Evolutionary conservation across 2,888 invertebrate genomes (phyloP).

Genomic region (Drosophila cracens): DNA sequence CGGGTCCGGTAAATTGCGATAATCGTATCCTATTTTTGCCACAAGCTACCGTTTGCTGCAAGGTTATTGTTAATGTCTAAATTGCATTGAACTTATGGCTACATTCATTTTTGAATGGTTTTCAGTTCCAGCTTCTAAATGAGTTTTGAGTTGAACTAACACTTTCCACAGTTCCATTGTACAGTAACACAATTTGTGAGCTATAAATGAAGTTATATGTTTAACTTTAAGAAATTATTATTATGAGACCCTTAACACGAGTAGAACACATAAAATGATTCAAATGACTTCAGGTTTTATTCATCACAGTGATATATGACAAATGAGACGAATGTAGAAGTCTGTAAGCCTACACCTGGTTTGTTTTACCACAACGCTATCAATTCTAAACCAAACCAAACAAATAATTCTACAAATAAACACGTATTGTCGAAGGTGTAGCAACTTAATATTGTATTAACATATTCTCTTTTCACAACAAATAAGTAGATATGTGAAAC

Average conservation of each 20-base stretch:
- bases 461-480: background rate
- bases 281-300: background rate
- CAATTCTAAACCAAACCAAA: background rate
- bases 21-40: background rate
- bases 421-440: background rate
- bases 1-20: constrained; percentile 7
- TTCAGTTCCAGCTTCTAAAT: constrained; percentile 1
- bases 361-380: background rate
- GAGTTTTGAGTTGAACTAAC: background rate
- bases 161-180: background rate
- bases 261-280: background rate
- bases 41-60: constrained; percentile 23
- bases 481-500: background rate
- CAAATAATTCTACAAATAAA: background rate
- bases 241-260: background rate
- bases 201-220: background rate
- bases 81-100: constrained; percentile 4
- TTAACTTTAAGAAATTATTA: background rate
- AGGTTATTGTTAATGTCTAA: constrained; percentile 18
- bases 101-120: background rate
- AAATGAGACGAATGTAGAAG: background rate
- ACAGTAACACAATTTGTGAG: background rate
- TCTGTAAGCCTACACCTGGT: background rate
- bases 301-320: background rate
- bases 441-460: background rate